Evolutionary conservation across 2,113 vertebrate genomes (phyloP), one percentile per base, ranked within the genome.

Genomic region (rat (Rattus norvegicus)): DNA sequence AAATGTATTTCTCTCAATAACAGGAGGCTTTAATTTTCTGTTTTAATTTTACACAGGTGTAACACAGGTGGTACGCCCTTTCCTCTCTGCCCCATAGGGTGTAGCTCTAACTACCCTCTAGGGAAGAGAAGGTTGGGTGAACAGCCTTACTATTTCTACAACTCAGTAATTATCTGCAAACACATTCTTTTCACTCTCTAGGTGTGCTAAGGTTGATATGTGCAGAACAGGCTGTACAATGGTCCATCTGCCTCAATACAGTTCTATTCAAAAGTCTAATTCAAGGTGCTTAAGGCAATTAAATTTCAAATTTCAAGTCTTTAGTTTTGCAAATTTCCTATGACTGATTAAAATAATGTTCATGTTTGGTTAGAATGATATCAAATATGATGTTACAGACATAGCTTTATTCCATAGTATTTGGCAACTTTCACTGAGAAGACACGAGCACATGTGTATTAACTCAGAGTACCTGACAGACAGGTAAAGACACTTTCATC

Each of bases 41-140:
- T 79, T 92, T 96, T 96, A 83, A 89, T 97, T 98, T 97, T 72
- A 84, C 63, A 98, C 97, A 98, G 97, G 97, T 97, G 89, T 96
- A 70, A 96, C 39, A 83, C 96, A 98, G 97, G 97, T 96, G 97
- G 97, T 98, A 95, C 97, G 0, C 97, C 97, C 97, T 98, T 98
- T 98, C 97, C 97, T 98, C 97, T 98, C 97, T 98, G 97, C 97
- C 97, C 97, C 97, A 97, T 97, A 98, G 97, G 97, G 97, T 97
- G 97, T 98, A 97, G 96, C 97, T 98, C 96, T 98, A 98, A 97
- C 93, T 96, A 93, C 97, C 97, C 97, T 98, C 97, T 98, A 97
- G 97, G 97, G 97, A 98, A 97, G 97, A 98, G 97, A 97, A 98
- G 97, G 97, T 97, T 97, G 97, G 97, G 97, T 97, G 97, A 98